phyloP scores from a whole-genome alignment of 2,888 invertebrate genomes.

The Melanostoma mellinum region DNA sequence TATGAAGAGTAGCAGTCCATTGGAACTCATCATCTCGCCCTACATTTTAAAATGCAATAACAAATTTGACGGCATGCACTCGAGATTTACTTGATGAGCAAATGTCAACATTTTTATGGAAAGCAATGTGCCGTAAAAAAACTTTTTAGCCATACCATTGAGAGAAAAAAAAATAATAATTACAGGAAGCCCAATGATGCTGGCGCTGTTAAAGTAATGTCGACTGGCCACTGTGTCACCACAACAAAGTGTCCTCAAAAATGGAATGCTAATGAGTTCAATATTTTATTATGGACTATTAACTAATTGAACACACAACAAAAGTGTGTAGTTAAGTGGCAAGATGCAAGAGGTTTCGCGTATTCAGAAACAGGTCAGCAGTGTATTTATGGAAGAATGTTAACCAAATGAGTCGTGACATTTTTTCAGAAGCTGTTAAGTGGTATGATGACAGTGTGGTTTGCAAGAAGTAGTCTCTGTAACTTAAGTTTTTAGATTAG shows the following conservation, averaged over 20 bases:
- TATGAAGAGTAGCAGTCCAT: slow-evolving; percentile 9
- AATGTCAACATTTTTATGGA: slow-evolving; percentile 30
- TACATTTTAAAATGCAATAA: slow-evolving; percentile 30
- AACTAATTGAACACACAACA: slow-evolving; percentile 18
- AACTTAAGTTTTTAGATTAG: too few relatives aligned
- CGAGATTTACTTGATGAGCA: slow-evolving; percentile 38
- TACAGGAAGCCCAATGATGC: slow-evolving; percentile 54
- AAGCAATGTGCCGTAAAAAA: background rate
- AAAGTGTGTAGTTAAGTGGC: background rate
- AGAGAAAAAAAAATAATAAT: slow-evolving; percentile 10
- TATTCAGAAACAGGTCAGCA: too few relatives aligned
- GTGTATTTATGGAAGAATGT: too few relatives aligned
- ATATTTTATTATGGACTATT: slow-evolving; percentile 35
- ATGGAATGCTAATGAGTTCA: slow-evolving; percentile 41
- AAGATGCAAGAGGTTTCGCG: background rate
- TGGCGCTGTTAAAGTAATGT: slow-evolving; percentile 14
- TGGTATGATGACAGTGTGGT: too few relatives aligned
- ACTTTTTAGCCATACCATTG: background rate
- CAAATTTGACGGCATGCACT: slow-evolving; percentile 10
- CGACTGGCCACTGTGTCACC: slow-evolving; percentile 38
- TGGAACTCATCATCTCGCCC: slow-evolving; percentile 45
- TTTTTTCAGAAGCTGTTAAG: too few relatives aligned
- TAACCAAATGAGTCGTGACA: too few relatives aligned
- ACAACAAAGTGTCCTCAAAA: slow-evolving; percentile 31
- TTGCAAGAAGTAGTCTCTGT: too few relatives aligned